Evolutionary conservation across 2,888 invertebrate species (phyloP).

Genomic region (Troides oblongomaculatus): DNA sequence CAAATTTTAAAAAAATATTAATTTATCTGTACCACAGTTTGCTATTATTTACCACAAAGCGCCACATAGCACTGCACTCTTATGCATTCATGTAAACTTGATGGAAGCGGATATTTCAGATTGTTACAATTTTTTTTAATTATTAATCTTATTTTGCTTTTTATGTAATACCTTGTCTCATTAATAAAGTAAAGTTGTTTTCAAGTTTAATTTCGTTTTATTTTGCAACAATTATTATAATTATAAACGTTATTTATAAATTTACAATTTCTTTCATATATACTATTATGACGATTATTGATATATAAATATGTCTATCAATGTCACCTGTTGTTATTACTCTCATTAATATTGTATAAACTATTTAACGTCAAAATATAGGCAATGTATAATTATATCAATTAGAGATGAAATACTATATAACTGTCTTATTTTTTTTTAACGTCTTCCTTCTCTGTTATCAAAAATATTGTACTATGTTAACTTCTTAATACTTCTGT

Average conservation of each 20-base stretch:
- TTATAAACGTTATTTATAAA: neutral
- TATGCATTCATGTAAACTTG: neutral
- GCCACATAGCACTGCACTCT: conserved; percentile 1
- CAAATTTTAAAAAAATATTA: neutral
- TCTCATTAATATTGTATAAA: conserved; percentile 12
- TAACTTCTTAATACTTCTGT: no score
- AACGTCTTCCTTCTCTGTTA: no score
- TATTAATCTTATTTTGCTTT: conserved; percentile 43
- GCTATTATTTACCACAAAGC: neutral
- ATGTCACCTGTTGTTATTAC: conserved; percentile 25
- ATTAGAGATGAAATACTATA: conserved; percentile 23
- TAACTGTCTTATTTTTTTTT: conserved; percentile 16
- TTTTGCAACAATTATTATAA: conserved; percentile 27
- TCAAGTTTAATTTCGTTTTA: conserved; percentile 48
- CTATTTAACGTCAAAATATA: conserved; percentile 13
- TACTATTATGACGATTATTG: neutral
- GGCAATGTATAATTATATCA: conserved; percentile 19
- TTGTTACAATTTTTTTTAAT: conserved; percentile 43
- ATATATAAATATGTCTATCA: conserved; percentile 10
- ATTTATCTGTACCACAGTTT: neutral
- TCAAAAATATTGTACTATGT: no score
- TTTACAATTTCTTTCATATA: neutral
- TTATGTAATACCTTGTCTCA: conserved; percentile 49
- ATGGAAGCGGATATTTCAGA: conserved; percentile 17
- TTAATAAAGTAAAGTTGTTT: conserved; percentile 64